These are phyloP conservation scores for Sesamia nonagrioides DNA, from an alignment of 1,140 invertebrate genomes.

Conservation along the genomic window DNA sequence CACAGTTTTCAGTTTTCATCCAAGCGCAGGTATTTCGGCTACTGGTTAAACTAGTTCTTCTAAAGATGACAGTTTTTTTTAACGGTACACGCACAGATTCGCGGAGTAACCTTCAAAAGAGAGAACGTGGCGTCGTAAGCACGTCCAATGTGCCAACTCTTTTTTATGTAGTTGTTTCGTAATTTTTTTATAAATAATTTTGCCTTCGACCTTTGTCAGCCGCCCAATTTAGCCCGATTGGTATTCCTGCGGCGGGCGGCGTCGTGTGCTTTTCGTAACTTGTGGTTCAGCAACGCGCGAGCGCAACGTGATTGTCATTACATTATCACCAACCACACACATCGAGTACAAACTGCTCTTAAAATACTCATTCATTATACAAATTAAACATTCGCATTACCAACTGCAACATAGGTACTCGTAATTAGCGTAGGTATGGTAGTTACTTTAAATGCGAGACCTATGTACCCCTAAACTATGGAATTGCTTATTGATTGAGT, in stretches of 20 bases:
- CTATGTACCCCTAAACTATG: neutral
- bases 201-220: slow-evolving; percentile 84
- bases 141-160: slow-evolving; percentile 85
- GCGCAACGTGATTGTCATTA: slow-evolving; percentile 70
- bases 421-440: slow-evolving; percentile 1
- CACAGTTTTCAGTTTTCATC: neutral
- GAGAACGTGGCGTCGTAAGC: slow-evolving; percentile 81
- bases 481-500: neutral
- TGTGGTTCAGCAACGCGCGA: slow-evolving; percentile 64
- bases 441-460: slow-evolving; percentile 1
- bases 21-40: slow-evolving; percentile 57
- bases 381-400: slow-evolving; percentile 38
- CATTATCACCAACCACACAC: slow-evolving; percentile 53
- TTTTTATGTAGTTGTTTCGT: slow-evolving; percentile 81
- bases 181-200: slow-evolving; percentile 85
- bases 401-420: neutral
- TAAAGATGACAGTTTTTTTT: slow-evolving; percentile 82
- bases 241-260: slow-evolving; percentile 79
- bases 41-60: slow-evolving; percentile 71
- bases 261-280: slow-evolving; percentile 80
- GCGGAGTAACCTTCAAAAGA: slow-evolving; percentile 83
- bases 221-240: slow-evolving; percentile 83
- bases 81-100: slow-evolving; percentile 78
- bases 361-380: slow-evolving; percentile 45
- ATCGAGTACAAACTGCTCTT: slow-evolving; percentile 60